phyloP scores from a whole-genome alignment of 2,797 vertebrate genomes.

The Steatocranus sp. region DNA sequence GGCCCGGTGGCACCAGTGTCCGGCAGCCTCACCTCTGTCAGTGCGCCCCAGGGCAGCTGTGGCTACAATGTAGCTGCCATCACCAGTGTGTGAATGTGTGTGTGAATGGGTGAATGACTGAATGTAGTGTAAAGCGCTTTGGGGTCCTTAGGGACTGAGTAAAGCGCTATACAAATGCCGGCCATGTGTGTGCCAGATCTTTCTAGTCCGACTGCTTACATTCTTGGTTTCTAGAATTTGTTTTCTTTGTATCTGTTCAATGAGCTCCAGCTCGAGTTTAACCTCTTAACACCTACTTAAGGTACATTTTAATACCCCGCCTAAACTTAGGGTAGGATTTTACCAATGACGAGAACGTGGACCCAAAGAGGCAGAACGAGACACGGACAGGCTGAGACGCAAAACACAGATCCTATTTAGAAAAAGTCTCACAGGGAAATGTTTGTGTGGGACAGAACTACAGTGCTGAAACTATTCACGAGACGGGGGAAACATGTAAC shows the following conservation, averaged over 20 bases:
- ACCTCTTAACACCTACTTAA: not conserved
- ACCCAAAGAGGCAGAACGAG: not conserved
- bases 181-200: not conserved
- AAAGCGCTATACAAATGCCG: too few species aligned
- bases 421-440: not conserved
- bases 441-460: not conserved
- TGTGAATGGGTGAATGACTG: too few species aligned
- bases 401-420: not conserved
- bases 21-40: too few species aligned
- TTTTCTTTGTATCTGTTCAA: not conserved
- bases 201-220: not conserved
- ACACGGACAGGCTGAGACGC: accelerated
- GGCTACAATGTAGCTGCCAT: too few species aligned
- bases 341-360: accelerated
- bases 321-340: not conserved
- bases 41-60: too few species aligned
- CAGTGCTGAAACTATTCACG: not conserved
- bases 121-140: too few species aligned
- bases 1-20: too few species aligned
- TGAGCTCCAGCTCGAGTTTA: not conserved
- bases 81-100: too few species aligned
- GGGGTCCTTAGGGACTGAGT: too few species aligned
- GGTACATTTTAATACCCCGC: not conserved
- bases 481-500: not conserved
- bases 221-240: not conserved